Percentiles rank a stretch among this genome's conserved stretches.
These are phyloP conservation scores for Bettongia penicillata DNA, from an alignment of 2,113 vertebrate genomes.

Conservation along the genomic window DNA sequence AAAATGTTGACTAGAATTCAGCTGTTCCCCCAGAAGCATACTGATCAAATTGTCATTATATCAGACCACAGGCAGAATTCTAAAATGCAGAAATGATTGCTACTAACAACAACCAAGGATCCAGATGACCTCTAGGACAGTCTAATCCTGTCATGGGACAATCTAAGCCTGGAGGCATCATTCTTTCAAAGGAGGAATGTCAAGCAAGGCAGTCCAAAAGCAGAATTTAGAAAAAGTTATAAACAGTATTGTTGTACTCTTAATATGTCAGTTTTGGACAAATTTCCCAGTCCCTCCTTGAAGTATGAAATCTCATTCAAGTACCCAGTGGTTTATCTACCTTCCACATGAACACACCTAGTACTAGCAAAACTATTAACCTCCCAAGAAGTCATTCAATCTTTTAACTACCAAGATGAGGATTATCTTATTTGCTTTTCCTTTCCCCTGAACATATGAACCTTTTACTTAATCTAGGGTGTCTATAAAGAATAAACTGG, in stretches of 20 bases:
- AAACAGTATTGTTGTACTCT: not conserved
- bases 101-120: not conserved
- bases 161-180: not conserved
- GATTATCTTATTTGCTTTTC: not conserved
- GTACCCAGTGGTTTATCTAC: not conserved
- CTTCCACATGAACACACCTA: not conserved
- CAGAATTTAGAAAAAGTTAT: not conserved
- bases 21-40: not conserved
- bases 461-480: conserved; percentile 3
- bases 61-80: not conserved
- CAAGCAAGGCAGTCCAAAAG: not conserved
- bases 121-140: not conserved
- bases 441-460: conserved; percentile 8
- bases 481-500: not conserved
- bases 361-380: not conserved
- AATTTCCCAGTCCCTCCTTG: not conserved
- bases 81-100: not conserved
- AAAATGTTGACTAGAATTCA: not conserved
- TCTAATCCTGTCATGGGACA: not conserved
- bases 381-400: not conserved
- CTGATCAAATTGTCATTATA: not conserved
- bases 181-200: not conserved
- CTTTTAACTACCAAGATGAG: not conserved
- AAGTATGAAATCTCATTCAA: not conserved
- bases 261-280: not conserved